Evolutionary conservation across 2,797 vertebrate species (phyloP).

Genomic region (Geotrypetes seraphini): DNA sequence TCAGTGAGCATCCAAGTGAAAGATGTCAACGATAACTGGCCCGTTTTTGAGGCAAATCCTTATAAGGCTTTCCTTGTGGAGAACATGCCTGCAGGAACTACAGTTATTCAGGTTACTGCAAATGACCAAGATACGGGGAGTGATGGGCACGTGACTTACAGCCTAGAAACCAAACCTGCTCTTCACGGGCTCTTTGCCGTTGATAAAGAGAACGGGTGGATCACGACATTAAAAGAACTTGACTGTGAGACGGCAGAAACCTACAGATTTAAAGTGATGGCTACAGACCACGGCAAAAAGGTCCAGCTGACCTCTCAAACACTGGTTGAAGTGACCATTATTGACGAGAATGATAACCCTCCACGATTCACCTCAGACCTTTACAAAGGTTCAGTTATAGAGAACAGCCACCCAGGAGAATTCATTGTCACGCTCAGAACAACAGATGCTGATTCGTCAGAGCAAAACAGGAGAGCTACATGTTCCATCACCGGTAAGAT

Average conservation of each 20-base stretch:
- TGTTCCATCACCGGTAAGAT: constrained; percentile 96
- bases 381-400: constrained; percentile 75
- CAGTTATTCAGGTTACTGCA: constrained; percentile 92
- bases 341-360: constrained; percentile 92
- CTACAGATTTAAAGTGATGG: constrained; percentile 78
- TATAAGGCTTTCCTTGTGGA: constrained; percentile 86
- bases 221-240: constrained; percentile 65
- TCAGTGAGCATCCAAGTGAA: constrained; percentile 88
- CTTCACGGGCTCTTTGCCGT: constrained; percentile 69
- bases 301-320: constrained; percentile 81
- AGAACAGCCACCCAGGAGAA: constrained; percentile 72
- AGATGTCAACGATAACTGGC: constrained; percentile 91
- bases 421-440: constrained; percentile 72
- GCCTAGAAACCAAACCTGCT: constrained; percentile 57
- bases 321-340: constrained; percentile 79
- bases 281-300: constrained; percentile 76
- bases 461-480: constrained; percentile 78
- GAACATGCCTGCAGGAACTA: constrained; percentile 87
- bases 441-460: constrained; percentile 71
- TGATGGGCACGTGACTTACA: constrained; percentile 85
- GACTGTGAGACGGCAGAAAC: constrained; percentile 73
- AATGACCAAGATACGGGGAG: constrained; percentile 83
- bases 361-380: constrained; percentile 73
- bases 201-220: constrained; percentile 84
- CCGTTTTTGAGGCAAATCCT: constrained; percentile 84